Conservation (phyloP, 2,113 vertebrate species). For the Phyllopteryx taeniolatus region DNA sequence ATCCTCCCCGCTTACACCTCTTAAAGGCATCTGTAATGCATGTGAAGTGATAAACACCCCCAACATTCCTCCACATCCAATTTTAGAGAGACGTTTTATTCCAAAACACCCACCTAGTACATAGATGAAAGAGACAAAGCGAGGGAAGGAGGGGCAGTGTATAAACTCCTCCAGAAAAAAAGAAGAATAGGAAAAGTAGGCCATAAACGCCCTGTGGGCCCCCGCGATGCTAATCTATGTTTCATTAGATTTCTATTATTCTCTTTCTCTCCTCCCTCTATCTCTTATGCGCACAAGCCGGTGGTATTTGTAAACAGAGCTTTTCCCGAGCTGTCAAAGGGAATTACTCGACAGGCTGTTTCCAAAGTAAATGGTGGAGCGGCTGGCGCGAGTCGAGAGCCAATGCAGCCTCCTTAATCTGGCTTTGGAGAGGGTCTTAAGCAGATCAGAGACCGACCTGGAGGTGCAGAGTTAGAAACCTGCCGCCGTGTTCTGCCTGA, state of each 20-base stretch:
- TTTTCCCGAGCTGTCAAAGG: constrained; percentile 66
- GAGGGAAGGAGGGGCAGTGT: constrained; percentile 39
- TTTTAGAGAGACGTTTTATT: constrained; percentile 28
- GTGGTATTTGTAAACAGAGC: constrained; percentile 73
- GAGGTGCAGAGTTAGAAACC: constrained; percentile 43
- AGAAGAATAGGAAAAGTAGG: constrained; percentile 70
- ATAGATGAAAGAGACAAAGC: constrained; percentile 49
- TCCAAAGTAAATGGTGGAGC: constrained; percentile 45
- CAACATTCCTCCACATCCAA: constrained; percentile 8
- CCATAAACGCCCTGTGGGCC: constrained; percentile 69
- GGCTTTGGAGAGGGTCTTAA: constrained; percentile 62
- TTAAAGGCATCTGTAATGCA: constrained; percentile 28
- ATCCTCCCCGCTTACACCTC: constrained; percentile 15
- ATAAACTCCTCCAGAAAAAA: constrained; percentile 51
- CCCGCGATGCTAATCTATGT: constrained; percentile 74
- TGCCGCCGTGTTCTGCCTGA: constrained; percentile 42
- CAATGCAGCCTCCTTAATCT: constrained; percentile 51
- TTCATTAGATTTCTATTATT: constrained; percentile 67
- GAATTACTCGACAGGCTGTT: constrained; percentile 63
- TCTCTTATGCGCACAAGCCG: constrained; percentile 23
- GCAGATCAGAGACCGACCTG: constrained; percentile 61
- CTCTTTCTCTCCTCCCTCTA: constrained; percentile 18
- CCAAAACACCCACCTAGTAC: constrained; percentile 32
- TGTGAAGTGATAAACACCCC: constrained; percentile 31
- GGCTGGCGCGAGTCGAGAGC: constrained; percentile 27